Evolutionary conservation across 2,888 invertebrate species (phyloP).

Genomic region (Hirtodrosophila alboralis): DNA sequence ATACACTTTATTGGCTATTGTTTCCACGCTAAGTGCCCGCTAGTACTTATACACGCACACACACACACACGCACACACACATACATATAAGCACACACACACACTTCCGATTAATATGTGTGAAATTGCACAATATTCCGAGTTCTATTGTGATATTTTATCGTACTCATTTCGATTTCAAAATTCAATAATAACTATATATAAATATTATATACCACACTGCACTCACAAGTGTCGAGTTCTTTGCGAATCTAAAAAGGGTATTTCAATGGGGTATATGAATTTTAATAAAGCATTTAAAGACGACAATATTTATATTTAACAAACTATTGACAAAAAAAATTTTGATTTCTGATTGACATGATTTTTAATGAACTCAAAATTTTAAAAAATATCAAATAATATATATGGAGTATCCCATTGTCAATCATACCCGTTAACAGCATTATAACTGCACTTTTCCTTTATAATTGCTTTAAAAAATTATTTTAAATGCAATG

Average conservation of each 20-base stretch:
- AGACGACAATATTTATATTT: too few relatives aligned
- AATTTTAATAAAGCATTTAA: too few relatives aligned
- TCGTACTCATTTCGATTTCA: slow-evolving; percentile 44
- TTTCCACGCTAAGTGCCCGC: slow-evolving; percentile 69
- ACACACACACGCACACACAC: slow-evolving; percentile 2
- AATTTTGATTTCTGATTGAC: too few relatives aligned
- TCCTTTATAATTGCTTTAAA: too few relatives aligned
- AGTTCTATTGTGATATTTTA: slow-evolving; percentile 47
- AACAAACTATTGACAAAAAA: too few relatives aligned
- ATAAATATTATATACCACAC: slow-evolving; percentile 15
- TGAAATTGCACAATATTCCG: slow-evolving; percentile 40
- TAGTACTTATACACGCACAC: slow-evolving; percentile 18
- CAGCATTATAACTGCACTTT: too few relatives aligned
- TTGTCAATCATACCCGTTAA: too few relatives aligned
- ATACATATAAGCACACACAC: slow-evolving; percentile 13
- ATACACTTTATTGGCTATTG: slow-evolving; percentile 76
- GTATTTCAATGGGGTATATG: too few relatives aligned
- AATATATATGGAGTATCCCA: too few relatives aligned
- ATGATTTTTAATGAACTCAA: too few relatives aligned
- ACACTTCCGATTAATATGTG: slow-evolving; percentile 36
- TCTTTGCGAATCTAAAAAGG: neutral
- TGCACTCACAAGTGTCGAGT: slow-evolving; percentile 28
- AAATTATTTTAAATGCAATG: too few relatives aligned
- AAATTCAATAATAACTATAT: slow-evolving; percentile 46
- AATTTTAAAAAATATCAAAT: too few relatives aligned